A percentile compares a stretch with the other conserved stretches of the same genome.
These are phyloP conservation scores for Agonum fuliginosum DNA, from an alignment of 2,888 invertebrate genomes.

Conservation along the genomic window DNA sequence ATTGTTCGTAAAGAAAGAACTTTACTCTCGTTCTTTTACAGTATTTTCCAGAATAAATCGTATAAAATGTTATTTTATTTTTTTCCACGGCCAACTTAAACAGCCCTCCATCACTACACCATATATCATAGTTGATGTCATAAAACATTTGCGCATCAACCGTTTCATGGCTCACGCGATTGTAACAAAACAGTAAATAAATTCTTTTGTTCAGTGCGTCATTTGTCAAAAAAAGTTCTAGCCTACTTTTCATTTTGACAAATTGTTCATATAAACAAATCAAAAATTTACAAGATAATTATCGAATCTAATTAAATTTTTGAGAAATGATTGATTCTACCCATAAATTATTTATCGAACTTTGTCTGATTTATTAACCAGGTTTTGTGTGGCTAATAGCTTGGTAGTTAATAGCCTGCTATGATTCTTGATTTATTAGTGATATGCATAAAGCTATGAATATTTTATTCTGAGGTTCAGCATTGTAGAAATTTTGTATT, in stretches of 20 bases:
- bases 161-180: constrained; percentile 20
- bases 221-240: constrained; percentile 29
- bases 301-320: constrained; percentile 10
- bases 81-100: not conserved
- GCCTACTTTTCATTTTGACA: constrained; percentile 33
- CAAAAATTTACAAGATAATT: not conserved
- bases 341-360: not conserved
- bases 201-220: constrained; percentile 35
- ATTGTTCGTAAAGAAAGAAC: too few relatives aligned
- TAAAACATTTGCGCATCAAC: constrained; percentile 32
- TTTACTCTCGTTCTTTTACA: not conserved
- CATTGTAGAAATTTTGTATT: not conserved
- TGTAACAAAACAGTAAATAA: constrained; percentile 29
- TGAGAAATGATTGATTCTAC: not conserved
- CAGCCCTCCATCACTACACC: not conserved
- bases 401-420: not conserved
- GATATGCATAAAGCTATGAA: constrained; percentile 4
- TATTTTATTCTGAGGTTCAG: not conserved
- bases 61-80: too few relatives aligned
- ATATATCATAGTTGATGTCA: constrained; percentile 15
- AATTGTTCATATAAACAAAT: constrained; percentile 6
- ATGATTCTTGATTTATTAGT: constrained; percentile 8
- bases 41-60: not conserved
- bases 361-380: not conserved
- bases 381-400: not conserved